phyloP scores from a whole-genome alignment of 2,888 invertebrate species.

The Erebia aethiops region DNA sequence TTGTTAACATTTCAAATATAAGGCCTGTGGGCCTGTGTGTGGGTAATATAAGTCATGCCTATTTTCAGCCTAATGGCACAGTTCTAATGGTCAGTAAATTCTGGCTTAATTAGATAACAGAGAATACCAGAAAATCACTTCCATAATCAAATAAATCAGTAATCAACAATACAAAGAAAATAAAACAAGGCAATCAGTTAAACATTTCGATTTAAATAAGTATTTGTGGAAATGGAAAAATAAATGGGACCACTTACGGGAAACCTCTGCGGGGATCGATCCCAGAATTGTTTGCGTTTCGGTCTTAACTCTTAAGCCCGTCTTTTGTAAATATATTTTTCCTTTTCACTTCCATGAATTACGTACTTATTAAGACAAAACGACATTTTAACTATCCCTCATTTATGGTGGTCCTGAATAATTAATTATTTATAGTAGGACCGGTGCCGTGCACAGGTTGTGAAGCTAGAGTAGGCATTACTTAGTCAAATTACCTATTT shows the following conservation, averaged over 20 bases:
- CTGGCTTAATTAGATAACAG: not conserved
- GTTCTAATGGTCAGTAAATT: constrained; percentile 3
- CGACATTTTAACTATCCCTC: too few relatives aligned
- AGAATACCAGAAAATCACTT: too few relatives aligned
- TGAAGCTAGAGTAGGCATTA: too few relatives aligned
- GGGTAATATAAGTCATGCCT: not conserved
- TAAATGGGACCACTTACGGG: constrained; percentile 37
- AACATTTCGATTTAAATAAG: constrained; percentile 36
- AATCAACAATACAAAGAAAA: not conserved
- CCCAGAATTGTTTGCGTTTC: constrained; percentile 34
- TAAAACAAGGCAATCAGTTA: constrained; percentile 15
- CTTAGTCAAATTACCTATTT: too few relatives aligned
- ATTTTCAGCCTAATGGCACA: not conserved
- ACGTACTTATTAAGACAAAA: not conserved
- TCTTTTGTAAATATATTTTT: constrained; percentile 2
- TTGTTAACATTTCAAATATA: not conserved
- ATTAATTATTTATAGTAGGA: too few relatives aligned
- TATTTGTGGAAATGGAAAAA: constrained; percentile 40
- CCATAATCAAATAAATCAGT: too few relatives aligned
- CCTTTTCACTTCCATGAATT: not conserved
- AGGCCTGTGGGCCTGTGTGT: not conserved
- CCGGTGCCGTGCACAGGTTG: too few relatives aligned
- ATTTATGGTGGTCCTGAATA: too few relatives aligned
- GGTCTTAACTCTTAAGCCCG: not conserved
- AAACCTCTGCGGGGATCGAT: constrained; percentile 39